Percentiles rank a stretch among this genome's conserved stretches.
Evolutionary conservation across 2,113 vertebrate species (phyloP).

Genomic region (Diphyllodes magnificus): DNA sequence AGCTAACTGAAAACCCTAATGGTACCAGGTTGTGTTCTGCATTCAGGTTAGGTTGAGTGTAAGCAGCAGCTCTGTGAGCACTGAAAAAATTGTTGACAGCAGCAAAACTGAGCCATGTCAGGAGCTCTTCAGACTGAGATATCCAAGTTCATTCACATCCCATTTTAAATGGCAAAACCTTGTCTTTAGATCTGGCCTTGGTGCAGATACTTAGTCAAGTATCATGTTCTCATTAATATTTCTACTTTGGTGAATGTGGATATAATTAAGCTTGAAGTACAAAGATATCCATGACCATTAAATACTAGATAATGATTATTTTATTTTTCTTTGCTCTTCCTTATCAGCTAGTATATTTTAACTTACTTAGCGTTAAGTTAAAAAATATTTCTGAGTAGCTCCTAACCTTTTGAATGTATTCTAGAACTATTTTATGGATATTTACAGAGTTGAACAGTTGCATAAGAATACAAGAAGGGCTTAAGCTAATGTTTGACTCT

Average conservation of each 20-base stretch:
- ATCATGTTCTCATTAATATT: background rate
- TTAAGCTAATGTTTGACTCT: background rate
- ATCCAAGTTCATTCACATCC: background rate
- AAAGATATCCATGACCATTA: background rate
- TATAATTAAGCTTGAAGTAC: background rate
- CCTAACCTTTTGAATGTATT: background rate
- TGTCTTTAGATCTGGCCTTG: background rate
- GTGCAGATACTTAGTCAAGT: background rate
- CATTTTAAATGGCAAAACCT: background rate
- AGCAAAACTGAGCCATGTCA: background rate
- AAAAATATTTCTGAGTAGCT: background rate
- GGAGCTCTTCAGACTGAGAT: background rate
- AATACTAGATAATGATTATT: background rate
- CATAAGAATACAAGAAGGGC: background rate
- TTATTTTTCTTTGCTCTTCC: background rate
- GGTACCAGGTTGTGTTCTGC: accelerated
- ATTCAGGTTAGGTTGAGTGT: background rate
- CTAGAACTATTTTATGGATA: background rate
- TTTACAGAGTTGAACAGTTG: background rate
- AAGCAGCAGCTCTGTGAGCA: background rate
- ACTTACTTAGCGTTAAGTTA: background rate
- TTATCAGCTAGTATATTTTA: background rate
- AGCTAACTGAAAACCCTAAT: background rate
- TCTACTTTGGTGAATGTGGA: background rate
- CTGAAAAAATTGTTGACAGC: background rate